A percentile compares a stretch with the other conserved stretches of the same genome.
phyloP scores from a whole-genome alignment of 2,797 vertebrate species.

The Gymnothorax javanicus region DNA sequence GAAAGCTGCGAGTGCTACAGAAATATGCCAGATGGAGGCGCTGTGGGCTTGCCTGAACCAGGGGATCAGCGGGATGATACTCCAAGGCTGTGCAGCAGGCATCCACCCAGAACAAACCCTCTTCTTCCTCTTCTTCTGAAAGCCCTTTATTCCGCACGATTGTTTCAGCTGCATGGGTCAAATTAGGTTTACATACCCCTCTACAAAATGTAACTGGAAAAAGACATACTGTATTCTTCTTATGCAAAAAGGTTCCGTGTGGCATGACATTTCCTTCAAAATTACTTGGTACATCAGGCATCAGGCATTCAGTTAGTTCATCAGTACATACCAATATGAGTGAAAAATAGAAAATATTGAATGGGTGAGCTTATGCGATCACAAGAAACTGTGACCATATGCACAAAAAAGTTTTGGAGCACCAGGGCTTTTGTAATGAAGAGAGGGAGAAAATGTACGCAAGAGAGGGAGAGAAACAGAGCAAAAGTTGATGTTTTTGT shows the following conservation, averaged over 20 bases:
- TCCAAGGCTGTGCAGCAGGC: conserved; percentile 84
- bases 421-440: not conserved
- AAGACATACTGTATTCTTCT: not conserved
- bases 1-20: not conserved
- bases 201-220: not conserved
- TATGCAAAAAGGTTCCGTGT: not conserved
- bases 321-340: not conserved
- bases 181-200: not conserved
- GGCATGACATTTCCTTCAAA: not conserved
- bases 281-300: not conserved
- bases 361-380: not conserved
- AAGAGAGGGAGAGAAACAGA: not conserved
- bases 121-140: conserved; percentile 69
- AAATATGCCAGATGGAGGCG: not conserved
- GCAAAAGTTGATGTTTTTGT: not conserved
- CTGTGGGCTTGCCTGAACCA: conserved; percentile 79
- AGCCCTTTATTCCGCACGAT: conserved; percentile 85
- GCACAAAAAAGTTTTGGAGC: not conserved
- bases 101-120: conserved; percentile 83
- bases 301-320: not conserved
- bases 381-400: not conserved
- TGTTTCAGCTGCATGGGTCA: conserved; percentile 79
- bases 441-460: not conserved
- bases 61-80: conserved; percentile 74
- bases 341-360: not conserved